Evolutionary conservation across 2,888 invertebrate genomes (phyloP), one percentile per base, ranked within the genome.

Genomic region (Terebella lapidaria): DNA sequence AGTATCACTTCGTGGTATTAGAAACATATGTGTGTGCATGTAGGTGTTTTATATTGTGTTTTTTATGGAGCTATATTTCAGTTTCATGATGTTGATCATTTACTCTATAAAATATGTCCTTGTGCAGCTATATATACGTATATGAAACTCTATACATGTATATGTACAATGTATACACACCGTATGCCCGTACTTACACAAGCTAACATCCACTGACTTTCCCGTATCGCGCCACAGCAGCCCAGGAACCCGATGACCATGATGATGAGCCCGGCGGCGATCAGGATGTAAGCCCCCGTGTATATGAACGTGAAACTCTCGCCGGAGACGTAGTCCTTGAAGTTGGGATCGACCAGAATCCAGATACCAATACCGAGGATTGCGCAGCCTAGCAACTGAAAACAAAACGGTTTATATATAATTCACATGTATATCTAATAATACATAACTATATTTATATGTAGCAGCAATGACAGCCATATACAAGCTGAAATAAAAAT

Each of bases 181-280:
- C 10, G n/a, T n/a, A 35, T 15, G 10, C 10, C 42, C n/a, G 42
- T 15, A 35, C 87, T 85, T 82, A 90, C 90, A 75, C 86, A 83
- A 63, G 87, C 85, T 49, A 93, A 85, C 82, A 90, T 85, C 77
- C 89, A 89, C 73, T 87, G 88, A 24, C 88, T 90, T 80, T 89
- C 89, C 70, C 86, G 86, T 64, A 88, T 85, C 4, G 91, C 89
- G 35, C 92, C 92, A 74, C 89, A 89, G 75, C 91, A 92, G 58
- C 92, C 92, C 52, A 92, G 84, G 79, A 90, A 88, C 20, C 90
- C 88, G 27, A 90, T 87, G 47, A 90, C 77, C 62, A 89, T 84
- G 79, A 91, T 86, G 56, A 90, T 81, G 45, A 86, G 81, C 3
- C 91, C 91, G 59, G 88, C 86, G 27, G 84, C 85, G 62, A 92